Percentiles rank a stretch among this genome's conserved stretches.
phyloP scores from a whole-genome alignment of 2,113 vertebrate species.

The Arizona elegans region DNA sequence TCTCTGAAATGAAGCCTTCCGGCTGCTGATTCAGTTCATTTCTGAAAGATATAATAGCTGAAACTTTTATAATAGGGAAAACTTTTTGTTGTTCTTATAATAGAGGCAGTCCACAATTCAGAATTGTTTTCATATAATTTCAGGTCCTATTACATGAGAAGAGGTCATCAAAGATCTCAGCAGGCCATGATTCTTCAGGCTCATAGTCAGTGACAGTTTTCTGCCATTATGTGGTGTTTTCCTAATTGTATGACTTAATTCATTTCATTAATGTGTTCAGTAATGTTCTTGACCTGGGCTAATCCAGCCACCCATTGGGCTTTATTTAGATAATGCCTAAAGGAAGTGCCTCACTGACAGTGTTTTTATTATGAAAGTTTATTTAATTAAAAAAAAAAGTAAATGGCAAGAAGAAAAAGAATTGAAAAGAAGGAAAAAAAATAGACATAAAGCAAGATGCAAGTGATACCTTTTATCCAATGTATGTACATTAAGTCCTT shows the following conservation, averaged over 20 bases:
- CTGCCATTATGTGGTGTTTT: neutral
- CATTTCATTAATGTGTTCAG: constrained; percentile 15
- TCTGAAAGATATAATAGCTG: neutral
- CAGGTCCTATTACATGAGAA: neutral
- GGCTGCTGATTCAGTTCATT: neutral
- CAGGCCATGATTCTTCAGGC: neutral
- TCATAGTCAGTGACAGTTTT: neutral
- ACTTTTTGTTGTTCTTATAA: neutral
- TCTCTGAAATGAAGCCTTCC: neutral
- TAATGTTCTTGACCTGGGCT: neutral
- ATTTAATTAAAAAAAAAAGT: neutral
- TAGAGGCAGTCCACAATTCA: neutral
- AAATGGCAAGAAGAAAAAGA: neutral
- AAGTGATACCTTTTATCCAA: neutral
- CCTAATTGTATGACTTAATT: constrained; percentile 27
- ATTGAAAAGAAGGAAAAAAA: neutral
- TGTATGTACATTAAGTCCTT: neutral
- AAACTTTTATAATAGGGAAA: no score
- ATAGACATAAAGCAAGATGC: neutral
- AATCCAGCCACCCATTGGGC: neutral
- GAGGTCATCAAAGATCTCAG: accelerated
- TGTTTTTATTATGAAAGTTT: neutral
- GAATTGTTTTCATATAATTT: neutral
- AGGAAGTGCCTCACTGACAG: neutral
- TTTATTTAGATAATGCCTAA: constrained; percentile 20